A percentile compares a stretch with the other conserved stretches of the same genome.
Conservation (phyloP, 2,888 invertebrate species). For the Lumbricus terrestris region DNA sequence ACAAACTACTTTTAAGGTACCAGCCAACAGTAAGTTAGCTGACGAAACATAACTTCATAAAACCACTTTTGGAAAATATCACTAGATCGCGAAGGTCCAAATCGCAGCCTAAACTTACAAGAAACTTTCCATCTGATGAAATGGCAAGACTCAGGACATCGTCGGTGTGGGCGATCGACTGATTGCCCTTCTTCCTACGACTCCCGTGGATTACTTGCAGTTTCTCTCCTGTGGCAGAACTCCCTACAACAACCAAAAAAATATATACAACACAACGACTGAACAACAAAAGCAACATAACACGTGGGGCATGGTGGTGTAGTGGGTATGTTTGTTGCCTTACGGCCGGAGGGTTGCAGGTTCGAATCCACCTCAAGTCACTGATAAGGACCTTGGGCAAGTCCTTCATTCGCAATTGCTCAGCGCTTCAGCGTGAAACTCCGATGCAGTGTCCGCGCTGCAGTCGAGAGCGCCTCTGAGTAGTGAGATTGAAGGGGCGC, state of each 20-base stretch:
- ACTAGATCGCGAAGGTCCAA: not conserved
- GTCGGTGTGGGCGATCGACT: slow-evolving; percentile 53
- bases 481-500: too few relatives aligned
- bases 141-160: slow-evolving; percentile 71
- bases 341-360: too few relatives aligned
- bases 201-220: slow-evolving; percentile 52
- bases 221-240: slow-evolving; percentile 50
- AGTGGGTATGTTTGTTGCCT: too few relatives aligned
- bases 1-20: not conserved
- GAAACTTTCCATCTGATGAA: slow-evolving; percentile 77
- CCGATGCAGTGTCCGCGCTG: too few relatives aligned
- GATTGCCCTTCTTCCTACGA: slow-evolving; percentile 50
- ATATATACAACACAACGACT: not conserved
- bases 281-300: not conserved
- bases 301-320: too few relatives aligned
- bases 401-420: too few relatives aligned
- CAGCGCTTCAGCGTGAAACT: too few relatives aligned
- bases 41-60: not conserved
- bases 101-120: slow-evolving; percentile 65
- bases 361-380: too few relatives aligned
- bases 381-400: too few relatives aligned
- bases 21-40: not conserved
- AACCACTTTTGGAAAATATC: not conserved
- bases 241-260: slow-evolving; percentile 49
- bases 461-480: too few relatives aligned